These are phyloP conservation scores for Blastobasis adustella DNA, from an alignment of 2,888 invertebrate species.

Conservation along the genomic window DNA sequence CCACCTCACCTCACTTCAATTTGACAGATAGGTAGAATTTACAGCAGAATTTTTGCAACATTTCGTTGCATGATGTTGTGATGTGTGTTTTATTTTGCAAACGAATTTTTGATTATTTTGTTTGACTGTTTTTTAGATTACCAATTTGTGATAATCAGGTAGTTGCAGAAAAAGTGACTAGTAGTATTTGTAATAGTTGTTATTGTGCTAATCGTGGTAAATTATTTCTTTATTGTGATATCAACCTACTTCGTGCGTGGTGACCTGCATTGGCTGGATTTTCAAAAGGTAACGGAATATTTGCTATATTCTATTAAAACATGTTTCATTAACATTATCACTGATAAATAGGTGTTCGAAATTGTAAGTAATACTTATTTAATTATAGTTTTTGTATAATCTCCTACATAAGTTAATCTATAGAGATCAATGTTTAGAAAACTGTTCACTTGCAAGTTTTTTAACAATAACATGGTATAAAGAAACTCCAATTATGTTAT, in stretches of 20 bases:
- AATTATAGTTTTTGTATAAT: not conserved
- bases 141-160: slow-evolving; percentile 28
- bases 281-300: slow-evolving; percentile 67
- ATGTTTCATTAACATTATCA: no score
- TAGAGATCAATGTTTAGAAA: no score
- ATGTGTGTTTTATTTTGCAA: slow-evolving; percentile 59
- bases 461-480: no score
- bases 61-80: slow-evolving; percentile 25
- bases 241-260: slow-evolving; percentile 61
- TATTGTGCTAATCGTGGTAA: slow-evolving; percentile 42
- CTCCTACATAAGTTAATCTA: not conserved
- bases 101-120: slow-evolving; percentile 44
- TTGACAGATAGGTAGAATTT: not conserved
- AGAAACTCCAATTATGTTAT: no score
- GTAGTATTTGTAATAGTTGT: slow-evolving; percentile 22
- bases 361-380: not conserved
- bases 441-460: no score
- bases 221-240: slow-evolving; percentile 32
- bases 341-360: no score
- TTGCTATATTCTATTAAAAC: slow-evolving; percentile 14
- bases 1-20: no score
- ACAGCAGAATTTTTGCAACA: not conserved
- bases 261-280: slow-evolving; percentile 56
- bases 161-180: slow-evolving; percentile 40
- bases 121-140: slow-evolving; percentile 37